phyloP scores from a whole-genome alignment of 2,113 vertebrate genomes.

The Aspidoscelis tigris region DNA sequence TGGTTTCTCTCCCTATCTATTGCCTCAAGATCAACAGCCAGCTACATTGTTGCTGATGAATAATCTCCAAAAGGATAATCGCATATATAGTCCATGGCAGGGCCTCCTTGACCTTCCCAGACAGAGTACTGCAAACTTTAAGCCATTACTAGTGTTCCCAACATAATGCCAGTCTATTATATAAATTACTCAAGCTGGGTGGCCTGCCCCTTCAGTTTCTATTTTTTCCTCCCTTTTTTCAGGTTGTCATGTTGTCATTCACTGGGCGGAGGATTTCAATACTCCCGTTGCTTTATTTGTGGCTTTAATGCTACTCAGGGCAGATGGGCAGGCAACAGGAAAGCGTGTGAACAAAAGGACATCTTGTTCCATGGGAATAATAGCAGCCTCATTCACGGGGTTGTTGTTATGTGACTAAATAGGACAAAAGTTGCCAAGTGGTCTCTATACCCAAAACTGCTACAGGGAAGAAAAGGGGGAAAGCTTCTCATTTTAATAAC shows the following conservation, averaged over 20 bases:
- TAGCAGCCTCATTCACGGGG: constrained; percentile 3
- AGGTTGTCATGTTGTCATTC: constrained; percentile 14
- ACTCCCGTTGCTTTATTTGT: constrained; percentile 37
- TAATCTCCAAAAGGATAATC: not conserved
- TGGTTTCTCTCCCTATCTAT: not conserved
- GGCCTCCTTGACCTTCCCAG: not conserved
- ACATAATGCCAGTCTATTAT: constrained; percentile 11
- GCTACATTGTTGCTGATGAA: not conserved
- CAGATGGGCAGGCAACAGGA: constrained; percentile 26
- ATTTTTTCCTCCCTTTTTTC: not conserved
- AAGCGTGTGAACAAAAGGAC: constrained; percentile 18
- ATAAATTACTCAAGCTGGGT: constrained; percentile 36
- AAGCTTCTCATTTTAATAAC: not conserved
- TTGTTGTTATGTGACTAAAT: not conserved
- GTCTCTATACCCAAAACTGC: not conserved
- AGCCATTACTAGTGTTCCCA: constrained; percentile 32
- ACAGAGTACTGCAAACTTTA: constrained; percentile 44
- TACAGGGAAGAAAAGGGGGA: not conserved
- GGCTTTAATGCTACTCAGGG: constrained; percentile 52
- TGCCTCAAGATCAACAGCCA: accelerated
- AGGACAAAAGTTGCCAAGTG: constrained; percentile 1
- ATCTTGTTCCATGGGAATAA: constrained; percentile 18
- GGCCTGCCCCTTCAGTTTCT: constrained; percentile 24
- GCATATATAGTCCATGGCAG: not conserved
- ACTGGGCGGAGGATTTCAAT: constrained; percentile 13